phyloP scores from a whole-genome alignment of 2,888 invertebrate species.

The Gymnoscelis rufifasciata region DNA sequence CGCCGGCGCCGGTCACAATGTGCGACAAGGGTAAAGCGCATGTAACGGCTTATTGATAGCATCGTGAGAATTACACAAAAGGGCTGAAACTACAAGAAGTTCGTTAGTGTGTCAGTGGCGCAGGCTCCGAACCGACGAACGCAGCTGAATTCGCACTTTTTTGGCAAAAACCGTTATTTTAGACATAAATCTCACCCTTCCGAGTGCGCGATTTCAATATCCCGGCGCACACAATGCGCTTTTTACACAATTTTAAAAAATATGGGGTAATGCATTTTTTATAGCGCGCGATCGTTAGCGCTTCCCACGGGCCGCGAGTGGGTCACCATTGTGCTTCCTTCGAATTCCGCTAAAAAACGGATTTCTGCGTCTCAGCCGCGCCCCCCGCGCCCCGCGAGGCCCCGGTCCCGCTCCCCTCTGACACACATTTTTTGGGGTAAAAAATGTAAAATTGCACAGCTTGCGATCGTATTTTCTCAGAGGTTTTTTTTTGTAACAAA shows the following conservation, averaged over 20 bases:
- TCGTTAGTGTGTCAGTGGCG: conserved; percentile 21
- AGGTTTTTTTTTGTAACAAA: conserved; percentile 57
- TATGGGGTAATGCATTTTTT: conserved; percentile 79
- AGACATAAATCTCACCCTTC: conserved; percentile 76
- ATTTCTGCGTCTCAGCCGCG: conserved; percentile 58
- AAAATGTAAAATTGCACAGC: conserved; percentile 73
- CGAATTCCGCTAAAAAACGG: conserved; percentile 73
- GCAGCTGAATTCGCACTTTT: conserved; percentile 69
- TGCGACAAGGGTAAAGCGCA: background rate
- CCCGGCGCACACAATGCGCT: conserved; percentile 64
- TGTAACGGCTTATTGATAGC: conserved; percentile 16
- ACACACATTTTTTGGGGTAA: conserved; percentile 73
- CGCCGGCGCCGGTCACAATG: too few species aligned
- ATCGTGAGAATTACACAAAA: conserved; percentile 19
- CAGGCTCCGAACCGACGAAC: conserved; percentile 4
- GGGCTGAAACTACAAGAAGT: background rate
- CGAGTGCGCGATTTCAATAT: conserved; percentile 66
- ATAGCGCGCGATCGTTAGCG: conserved; percentile 73
- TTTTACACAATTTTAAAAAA: conserved; percentile 65
- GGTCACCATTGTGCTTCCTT: conserved; percentile 74
- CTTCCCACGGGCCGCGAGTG: conserved; percentile 74
- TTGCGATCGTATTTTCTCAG: conserved; percentile 71
- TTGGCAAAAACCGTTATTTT: conserved; percentile 73
- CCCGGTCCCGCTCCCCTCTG: conserved; percentile 46
- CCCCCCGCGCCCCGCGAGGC: conserved; percentile 41